Evolutionary conservation across 2,797 vertebrate species (phyloP).

Genomic region (Aldrovandia affinis): DNA sequence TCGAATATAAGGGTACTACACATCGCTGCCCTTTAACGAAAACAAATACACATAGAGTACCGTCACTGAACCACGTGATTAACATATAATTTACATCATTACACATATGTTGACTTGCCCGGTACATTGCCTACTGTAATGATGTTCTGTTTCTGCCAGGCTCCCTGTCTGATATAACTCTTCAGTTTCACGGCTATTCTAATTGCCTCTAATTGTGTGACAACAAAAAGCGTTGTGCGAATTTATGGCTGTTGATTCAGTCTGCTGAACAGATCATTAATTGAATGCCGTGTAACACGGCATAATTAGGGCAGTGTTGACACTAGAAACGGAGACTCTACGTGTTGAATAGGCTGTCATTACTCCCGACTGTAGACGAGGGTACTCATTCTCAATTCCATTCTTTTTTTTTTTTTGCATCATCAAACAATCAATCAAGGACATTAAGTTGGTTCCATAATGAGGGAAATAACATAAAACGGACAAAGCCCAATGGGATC

Average conservation of each 20-base stretch:
- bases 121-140: neutral
- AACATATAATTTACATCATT: neutral
- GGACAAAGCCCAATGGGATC: neutral
- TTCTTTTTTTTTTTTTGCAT: neutral
- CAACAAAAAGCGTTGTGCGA: neutral
- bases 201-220: neutral
- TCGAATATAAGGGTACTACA: neutral
- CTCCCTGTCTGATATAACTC: neutral
- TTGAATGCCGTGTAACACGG: conserved; percentile 45
- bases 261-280: conserved; percentile 55
- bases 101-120: neutral
- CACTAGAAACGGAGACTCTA: conserved; percentile 38
- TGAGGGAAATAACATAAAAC: neutral
- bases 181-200: neutral
- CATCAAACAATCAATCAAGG: neutral
- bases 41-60: neutral
- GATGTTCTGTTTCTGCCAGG: conserved; percentile 21
- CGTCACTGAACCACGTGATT: neutral
- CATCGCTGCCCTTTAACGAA: neutral
- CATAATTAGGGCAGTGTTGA: conserved; percentile 57
- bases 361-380: neutral
- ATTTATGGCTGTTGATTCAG: conserved; percentile 42
- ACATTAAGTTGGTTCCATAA: neutral
- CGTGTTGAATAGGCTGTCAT: neutral
- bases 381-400: neutral